These are phyloP conservation scores for Syncerus caffer DNA, from an alignment of 2,797 vertebrate genomes.

Conservation along the genomic window DNA sequence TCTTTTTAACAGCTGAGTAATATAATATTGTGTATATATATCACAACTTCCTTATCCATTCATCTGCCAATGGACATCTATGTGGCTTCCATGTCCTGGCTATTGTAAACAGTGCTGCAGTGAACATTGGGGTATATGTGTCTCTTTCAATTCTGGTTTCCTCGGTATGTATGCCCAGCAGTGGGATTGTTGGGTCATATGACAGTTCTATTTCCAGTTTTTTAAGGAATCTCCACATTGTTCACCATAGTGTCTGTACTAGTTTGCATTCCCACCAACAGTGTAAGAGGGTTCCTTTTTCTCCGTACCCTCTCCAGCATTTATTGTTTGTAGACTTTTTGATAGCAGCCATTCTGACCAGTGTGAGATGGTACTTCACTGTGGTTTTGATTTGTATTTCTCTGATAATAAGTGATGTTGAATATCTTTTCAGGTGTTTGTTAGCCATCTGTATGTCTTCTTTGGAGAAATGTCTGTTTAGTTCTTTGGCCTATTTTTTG, in stretches of 20 bases:
- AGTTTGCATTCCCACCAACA: not conserved
- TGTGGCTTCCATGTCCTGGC: not conserved
- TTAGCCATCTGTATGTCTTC: not conserved
- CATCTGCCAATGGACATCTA: rapidly evolving
- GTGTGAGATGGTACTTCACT: not conserved
- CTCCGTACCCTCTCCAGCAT: too few species aligned
- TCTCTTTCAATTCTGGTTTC: not conserved
- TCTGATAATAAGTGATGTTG: not conserved
- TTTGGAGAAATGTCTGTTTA: not conserved
- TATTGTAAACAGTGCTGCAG: not conserved
- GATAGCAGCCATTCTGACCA: not conserved
- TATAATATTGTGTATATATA: not conserved
- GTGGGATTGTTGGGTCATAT: not conserved
- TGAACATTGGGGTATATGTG: not conserved
- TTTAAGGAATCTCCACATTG: not conserved
- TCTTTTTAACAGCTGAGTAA: not conserved
- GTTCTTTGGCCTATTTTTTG: not conserved
- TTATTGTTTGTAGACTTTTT: not conserved
- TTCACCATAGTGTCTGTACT: not conserved
- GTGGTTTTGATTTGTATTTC: not conserved
- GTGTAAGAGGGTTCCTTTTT: too few species aligned
- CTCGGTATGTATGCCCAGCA: not conserved
- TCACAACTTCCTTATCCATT: not conserved
- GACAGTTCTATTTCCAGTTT: not conserved
- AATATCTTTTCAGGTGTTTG: not conserved